Conservation (phyloP, 2,113 vertebrate species). For the Odontesthes bonariensis region DNA sequence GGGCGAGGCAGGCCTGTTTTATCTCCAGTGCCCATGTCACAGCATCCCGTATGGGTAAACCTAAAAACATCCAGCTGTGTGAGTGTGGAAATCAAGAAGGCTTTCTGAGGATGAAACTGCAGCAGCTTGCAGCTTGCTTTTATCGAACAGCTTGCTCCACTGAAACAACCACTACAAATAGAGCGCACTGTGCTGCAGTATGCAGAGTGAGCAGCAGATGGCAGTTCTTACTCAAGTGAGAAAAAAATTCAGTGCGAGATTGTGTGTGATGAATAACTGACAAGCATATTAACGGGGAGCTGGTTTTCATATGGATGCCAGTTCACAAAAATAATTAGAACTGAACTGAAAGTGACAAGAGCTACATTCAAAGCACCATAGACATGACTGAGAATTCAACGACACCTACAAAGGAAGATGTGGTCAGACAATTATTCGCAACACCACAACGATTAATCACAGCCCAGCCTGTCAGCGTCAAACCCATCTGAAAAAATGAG, state of each 20-base stretch:
- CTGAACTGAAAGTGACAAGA: slow-evolving; percentile 45
- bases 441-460: slow-evolving; percentile 71
- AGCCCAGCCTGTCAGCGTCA: slow-evolving; percentile 65
- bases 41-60: slow-evolving; percentile 57
- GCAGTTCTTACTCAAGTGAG: slow-evolving; percentile 56
- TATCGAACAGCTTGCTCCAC: slow-evolving; percentile 62
- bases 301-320: slow-evolving; percentile 38
- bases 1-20: slow-evolving; percentile 72
- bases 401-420: slow-evolving; percentile 74
- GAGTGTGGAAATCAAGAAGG: slow-evolving; percentile 67
- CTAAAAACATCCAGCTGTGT: slow-evolving; percentile 77
- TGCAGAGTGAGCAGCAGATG: slow-evolving; percentile 68
- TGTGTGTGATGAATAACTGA: slow-evolving; percentile 41
- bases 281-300: slow-evolving; percentile 44
- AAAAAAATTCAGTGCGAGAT: neutral
- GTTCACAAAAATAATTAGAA: slow-evolving; percentile 49
- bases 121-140: slow-evolving; percentile 68
- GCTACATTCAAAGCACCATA: slow-evolving; percentile 47
- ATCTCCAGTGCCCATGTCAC: slow-evolving; percentile 76
- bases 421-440: slow-evolving; percentile 71
- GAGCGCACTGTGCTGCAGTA: slow-evolving; percentile 41
- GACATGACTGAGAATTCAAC: slow-evolving; percentile 59
- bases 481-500: slow-evolving; percentile 64
- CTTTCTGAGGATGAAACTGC: slow-evolving; percentile 71
- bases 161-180: slow-evolving; percentile 46